Percentiles rank a stretch among this genome's conserved stretches.
These are phyloP conservation scores for Sepioteuthis lessoniana DNA, from an alignment of 2,888 invertebrate species.

Conservation along the genomic window DNA sequence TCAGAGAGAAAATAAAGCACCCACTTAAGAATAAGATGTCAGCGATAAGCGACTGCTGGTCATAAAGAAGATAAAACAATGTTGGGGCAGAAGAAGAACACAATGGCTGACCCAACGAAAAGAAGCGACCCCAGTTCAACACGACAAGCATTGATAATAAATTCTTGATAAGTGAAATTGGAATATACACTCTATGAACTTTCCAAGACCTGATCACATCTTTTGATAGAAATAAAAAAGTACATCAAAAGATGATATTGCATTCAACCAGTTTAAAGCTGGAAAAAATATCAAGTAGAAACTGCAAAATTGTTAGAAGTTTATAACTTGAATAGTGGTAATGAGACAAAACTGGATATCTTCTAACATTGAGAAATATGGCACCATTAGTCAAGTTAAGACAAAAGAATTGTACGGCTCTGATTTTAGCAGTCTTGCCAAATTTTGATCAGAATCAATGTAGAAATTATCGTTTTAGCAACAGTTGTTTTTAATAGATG, in stretches of 20 bases:
- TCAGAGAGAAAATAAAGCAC: no score
- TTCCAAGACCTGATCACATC: no score
- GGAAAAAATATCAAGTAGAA: neutral
- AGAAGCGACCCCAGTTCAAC: no score
- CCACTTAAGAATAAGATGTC: no score
- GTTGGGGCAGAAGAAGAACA: no score
- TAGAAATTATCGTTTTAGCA: neutral
- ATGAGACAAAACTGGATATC: neutral
- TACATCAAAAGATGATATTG: neutral
- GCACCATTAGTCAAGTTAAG: neutral
- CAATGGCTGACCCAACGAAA: no score
- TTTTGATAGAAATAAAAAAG: neutral
- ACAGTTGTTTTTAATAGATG: neutral
- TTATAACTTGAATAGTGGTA: neutral
- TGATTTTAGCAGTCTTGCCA: neutral
- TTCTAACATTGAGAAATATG: neutral
- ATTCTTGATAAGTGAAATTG: neutral
- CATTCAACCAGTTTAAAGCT: neutral
- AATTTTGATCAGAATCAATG: neutral
- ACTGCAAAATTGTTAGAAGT: neutral
- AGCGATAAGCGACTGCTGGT: no score
- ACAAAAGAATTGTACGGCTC: neutral
- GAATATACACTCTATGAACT: neutral
- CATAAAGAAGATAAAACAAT: no score
- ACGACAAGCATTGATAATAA: neutral